These are phyloP conservation scores for Kradibia gibbosae DNA, from an alignment of 1,140 invertebrate species.

Conservation along the genomic window DNA sequence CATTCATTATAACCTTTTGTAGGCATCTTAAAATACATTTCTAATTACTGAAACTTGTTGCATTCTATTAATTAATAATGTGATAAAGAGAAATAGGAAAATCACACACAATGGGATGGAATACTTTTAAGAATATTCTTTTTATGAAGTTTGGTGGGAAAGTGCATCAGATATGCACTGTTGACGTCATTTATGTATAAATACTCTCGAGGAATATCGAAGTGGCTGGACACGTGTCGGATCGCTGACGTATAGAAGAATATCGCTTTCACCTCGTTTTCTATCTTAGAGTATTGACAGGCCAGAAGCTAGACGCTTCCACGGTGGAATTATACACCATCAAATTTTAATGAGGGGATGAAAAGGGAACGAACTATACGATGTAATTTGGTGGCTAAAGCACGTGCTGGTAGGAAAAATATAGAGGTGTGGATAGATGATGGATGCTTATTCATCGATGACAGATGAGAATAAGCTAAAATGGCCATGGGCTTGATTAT, in stretches of 20 bases:
- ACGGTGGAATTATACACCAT: constrained; percentile 5
- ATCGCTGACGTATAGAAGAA: background rate
- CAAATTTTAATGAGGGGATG: background rate
- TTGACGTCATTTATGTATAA: constrained; percentile 38
- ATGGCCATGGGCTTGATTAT: background rate
- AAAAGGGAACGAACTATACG: background rate
- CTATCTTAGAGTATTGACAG: background rate
- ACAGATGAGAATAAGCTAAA: background rate
- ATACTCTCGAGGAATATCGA: background rate
- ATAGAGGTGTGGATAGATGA: background rate
- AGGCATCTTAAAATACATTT: too few species aligned
- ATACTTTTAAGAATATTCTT: constrained; percentile 11
- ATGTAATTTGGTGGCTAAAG: background rate
- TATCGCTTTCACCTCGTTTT: constrained; percentile 36
- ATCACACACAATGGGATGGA: background rate
- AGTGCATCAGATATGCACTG: background rate
- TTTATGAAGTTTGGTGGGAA: background rate
- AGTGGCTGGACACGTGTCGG: background rate
- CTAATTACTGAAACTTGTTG: too few species aligned
- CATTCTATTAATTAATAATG: too few species aligned
- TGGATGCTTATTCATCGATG: constrained; percentile 15
- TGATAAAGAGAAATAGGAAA: too few species aligned
- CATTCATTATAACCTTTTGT: too few species aligned
- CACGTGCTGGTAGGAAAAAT: background rate
- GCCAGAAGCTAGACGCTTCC: background rate